Evolutionary conservation across 2,888 invertebrate species (phyloP).

Genomic region (Brachyptera risi): DNA sequence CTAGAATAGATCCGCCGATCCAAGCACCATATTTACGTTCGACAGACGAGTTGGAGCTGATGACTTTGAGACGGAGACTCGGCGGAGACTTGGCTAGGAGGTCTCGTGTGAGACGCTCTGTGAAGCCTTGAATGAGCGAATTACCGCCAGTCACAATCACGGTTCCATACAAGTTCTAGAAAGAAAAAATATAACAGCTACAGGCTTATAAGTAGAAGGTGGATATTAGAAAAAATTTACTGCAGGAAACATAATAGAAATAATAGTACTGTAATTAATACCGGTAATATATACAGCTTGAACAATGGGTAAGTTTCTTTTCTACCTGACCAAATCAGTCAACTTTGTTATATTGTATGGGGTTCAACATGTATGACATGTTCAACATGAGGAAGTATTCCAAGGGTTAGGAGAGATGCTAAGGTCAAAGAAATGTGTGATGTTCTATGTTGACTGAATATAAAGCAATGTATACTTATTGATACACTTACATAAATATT

Average conservation of each 20-base stretch:
- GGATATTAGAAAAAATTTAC: not conserved
- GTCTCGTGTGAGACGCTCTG: slow-evolving; percentile 65
- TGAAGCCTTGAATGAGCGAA: slow-evolving; percentile 65
- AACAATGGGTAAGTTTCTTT: too few relatives aligned
- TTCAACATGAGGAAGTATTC: too few relatives aligned
- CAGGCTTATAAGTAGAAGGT: not conserved
- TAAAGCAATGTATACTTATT: too few relatives aligned
- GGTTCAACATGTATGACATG: too few relatives aligned
- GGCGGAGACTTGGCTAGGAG: slow-evolving; percentile 65
- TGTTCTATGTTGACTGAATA: too few relatives aligned
- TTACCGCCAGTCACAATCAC: slow-evolving; percentile 71
- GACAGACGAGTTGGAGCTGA: slow-evolving; percentile 58
- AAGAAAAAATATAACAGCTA: slow-evolving; percentile 28
- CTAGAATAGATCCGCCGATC: slow-evolving; percentile 72
- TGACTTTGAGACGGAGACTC: slow-evolving; percentile 67
- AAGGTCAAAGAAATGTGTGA: too few relatives aligned
- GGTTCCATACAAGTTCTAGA: slow-evolving; percentile 62
- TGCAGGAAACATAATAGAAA: not conserved
- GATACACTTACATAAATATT: too few relatives aligned
- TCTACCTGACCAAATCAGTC: too few relatives aligned
- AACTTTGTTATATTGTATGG: too few relatives aligned
- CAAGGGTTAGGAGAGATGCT: too few relatives aligned
- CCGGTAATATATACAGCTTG: too few relatives aligned
- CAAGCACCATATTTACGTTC: slow-evolving; percentile 68
- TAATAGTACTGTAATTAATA: too few relatives aligned